Conservation (phyloP, 2,888 invertebrate genomes). For the Spialia ferax region DNA sequence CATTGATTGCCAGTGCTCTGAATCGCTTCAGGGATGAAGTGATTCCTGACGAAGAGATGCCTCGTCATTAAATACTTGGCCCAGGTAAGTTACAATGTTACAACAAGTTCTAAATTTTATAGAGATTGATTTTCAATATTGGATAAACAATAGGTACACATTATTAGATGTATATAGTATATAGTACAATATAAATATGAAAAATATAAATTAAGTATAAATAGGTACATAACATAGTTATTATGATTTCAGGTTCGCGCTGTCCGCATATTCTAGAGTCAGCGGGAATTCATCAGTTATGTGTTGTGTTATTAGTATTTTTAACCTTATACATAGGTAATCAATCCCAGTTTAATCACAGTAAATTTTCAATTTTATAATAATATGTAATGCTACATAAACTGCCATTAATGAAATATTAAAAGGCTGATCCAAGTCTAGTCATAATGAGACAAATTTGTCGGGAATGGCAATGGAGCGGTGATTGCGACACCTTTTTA, state of each 20-base stretch:
- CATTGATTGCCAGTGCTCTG: constrained; percentile 19
- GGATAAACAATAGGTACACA: too few relatives aligned
- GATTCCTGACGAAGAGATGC: constrained; percentile 10
- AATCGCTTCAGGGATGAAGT: constrained; percentile 28
- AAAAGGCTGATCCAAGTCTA: neutral
- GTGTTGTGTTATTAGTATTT: neutral
- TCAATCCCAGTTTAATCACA: neutral
- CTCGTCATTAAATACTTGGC: constrained; percentile 18
- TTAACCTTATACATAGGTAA: too few relatives aligned
- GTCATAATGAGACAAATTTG: too few relatives aligned
- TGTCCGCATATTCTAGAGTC: constrained; percentile 1
- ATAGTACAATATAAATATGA: too few relatives aligned
- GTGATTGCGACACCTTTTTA: too few relatives aligned
- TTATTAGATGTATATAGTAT: too few relatives aligned
- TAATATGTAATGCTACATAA: neutral
- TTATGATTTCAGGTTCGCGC: neutral
- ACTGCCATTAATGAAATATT: neutral
- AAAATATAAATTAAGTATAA: too few relatives aligned
- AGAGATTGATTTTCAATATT: too few relatives aligned
- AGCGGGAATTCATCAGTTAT: neutral
- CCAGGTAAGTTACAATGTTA: constrained; percentile 17
- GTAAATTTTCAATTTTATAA: neutral
- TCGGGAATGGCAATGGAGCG: too few relatives aligned
- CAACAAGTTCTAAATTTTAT: too few relatives aligned
- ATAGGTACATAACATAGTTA: neutral